Evolutionary conservation across 2,113 vertebrate genomes (phyloP).

Genomic region (Canis aureus): DNA sequence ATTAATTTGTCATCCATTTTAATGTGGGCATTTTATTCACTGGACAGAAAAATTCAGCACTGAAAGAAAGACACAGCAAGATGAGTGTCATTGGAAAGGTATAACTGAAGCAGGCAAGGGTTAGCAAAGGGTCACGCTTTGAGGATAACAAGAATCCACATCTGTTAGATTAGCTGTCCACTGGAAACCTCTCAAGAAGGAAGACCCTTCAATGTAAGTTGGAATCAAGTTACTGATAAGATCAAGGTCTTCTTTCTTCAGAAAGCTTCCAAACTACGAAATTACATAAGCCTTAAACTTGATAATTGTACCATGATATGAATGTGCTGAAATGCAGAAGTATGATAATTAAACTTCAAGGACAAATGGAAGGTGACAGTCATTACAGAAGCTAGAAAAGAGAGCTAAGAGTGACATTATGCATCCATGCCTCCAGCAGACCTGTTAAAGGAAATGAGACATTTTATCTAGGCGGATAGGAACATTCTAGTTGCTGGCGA

Average conservation of each 20-base stretch:
- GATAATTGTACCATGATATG: not conserved
- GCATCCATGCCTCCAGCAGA: fast-evolving
- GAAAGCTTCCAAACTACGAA: not conserved
- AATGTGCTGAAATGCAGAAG: not conserved
- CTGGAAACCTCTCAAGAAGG: not conserved
- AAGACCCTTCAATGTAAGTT: not conserved
- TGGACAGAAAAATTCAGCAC: not conserved
- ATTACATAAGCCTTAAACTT: not conserved
- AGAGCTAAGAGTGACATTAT: not conserved
- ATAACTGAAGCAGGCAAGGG: not conserved
- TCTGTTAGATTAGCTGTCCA: not conserved
- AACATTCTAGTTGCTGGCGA: not conserved
- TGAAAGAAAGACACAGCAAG: not conserved
- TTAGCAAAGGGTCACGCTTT: not conserved
- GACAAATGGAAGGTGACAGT: not conserved
- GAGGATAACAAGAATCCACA: not conserved
- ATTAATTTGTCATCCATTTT: not conserved
- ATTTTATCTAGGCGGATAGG: not conserved
- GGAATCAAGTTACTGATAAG: not conserved
- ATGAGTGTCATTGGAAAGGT: not conserved
- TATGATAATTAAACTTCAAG: not conserved
- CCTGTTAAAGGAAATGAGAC: not conserved
- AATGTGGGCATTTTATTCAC: not conserved
- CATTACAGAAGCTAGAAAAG: not conserved
- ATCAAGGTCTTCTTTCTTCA: not conserved